A percentile compares a stretch with the other conserved stretches of the same genome.
These are phyloP conservation scores for Ancistrus triradiatus DNA, from an alignment of 2,113 vertebrate genomes.

Conservation along the genomic window DNA sequence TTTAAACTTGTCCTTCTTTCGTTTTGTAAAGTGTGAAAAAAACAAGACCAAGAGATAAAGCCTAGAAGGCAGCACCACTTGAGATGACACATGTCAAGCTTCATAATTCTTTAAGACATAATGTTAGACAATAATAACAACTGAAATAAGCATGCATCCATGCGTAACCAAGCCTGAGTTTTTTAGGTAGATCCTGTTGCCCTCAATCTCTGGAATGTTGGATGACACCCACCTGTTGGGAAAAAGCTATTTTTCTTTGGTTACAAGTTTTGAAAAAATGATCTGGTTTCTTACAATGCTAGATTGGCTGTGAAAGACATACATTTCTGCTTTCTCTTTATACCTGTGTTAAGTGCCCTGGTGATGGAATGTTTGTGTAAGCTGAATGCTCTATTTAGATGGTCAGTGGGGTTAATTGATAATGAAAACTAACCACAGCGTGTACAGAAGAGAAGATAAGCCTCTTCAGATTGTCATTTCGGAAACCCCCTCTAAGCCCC, in stretches of 20 bases:
- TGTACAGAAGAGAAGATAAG: constrained; percentile 5
- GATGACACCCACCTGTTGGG: too few relatives aligned
- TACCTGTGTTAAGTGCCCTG: constrained; percentile 24
- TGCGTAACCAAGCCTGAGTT: neutral
- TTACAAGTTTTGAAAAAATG: neutral
- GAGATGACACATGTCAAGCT: too few relatives aligned
- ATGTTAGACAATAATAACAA: too few relatives aligned
- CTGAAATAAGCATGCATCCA: too few relatives aligned
- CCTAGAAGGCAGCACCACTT: neutral
- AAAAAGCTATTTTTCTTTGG: too few relatives aligned
- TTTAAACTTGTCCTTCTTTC: constrained; percentile 6
- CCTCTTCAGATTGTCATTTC: constrained; percentile 10
- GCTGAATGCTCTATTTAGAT: constrained; percentile 30
- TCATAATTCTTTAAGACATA: too few relatives aligned
- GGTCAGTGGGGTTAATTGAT: constrained; percentile 7
- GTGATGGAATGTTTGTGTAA: too few relatives aligned
- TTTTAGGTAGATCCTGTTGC: neutral
- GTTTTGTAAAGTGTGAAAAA: neutral
- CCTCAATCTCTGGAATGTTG: too few relatives aligned
- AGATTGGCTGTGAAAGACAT: constrained; percentile 28
- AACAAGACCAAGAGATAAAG: neutral
- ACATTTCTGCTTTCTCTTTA: too few relatives aligned
- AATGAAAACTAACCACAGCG: constrained; percentile 4
- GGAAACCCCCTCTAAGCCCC: constrained; percentile 10
- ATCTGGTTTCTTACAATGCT: constrained; percentile 8